Evolutionary conservation across 2,113 vertebrate species (phyloP), one percentile per base, ranked within the genome.

Genomic region (Eulacestoma nigropectus): DNA sequence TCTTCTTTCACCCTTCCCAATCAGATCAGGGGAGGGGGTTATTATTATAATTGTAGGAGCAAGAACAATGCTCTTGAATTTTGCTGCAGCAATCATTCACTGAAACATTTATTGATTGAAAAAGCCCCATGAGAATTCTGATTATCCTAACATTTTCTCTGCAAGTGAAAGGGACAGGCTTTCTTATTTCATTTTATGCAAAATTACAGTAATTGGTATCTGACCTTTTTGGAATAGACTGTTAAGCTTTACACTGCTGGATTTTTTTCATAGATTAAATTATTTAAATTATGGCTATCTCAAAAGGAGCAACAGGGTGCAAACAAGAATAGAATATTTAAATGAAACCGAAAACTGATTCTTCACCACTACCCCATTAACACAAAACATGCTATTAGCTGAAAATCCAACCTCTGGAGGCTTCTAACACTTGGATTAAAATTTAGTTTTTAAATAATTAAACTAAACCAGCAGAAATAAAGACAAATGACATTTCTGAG

Each of bases 241-340:
- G 89, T 88, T 97, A 97, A 97, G 95, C 12, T 94, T 95, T 94
- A 87, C 77, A n/a, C 53, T 74, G 90, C 42, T 97, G 77, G 60
- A 60, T 96, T 91, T 96, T 97, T 97, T 97, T 95, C 83, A 96
- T 42, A 59, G 63, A 97, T 96, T 98, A 94, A 96, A 97, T 98
- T 98, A 97, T 97, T 98, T 97, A 97, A 98, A 98, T 98, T 97
- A 96, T 67, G 82, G 57, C 52, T 96, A 97, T 97, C 95, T 97
- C 90, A 88, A 93, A 96, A 94, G 89, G 80, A 97, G 80, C 77
- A 94, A 91, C 69, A 94, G 85, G 56, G 90, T 76, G 87, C 76
- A 97, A 97, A 95, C 90, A 98, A 86, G 89, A 96, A 96, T 47
- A 89, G 95, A 94, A 93, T 95, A 96, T 95, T 97, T 96, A 87